Percentiles rank a stretch among this genome's conserved stretches.
Conservation (phyloP, 2,113 vertebrate genomes). For the Ranitomeya variabilis region DNA sequence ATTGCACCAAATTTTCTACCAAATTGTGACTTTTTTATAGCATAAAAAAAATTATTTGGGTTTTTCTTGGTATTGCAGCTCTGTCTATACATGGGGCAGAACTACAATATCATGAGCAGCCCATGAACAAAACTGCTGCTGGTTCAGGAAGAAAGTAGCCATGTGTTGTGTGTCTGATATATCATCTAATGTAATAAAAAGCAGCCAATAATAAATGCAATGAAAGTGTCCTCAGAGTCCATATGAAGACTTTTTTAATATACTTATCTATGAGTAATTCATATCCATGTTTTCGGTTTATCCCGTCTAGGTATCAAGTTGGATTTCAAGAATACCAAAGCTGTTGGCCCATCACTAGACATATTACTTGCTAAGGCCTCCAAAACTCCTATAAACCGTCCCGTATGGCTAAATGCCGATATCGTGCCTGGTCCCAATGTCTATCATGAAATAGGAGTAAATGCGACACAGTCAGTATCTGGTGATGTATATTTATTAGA, state of each 20-base stretch:
- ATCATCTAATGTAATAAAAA: background rate
- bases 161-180: no score
- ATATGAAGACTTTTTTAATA: background rate
- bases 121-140: no score
- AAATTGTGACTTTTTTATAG: no score
- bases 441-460: constrained; percentile 69
- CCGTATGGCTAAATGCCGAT: constrained; percentile 78
- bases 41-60: no score
- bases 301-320: constrained; percentile 74
- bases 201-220: background rate
- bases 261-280: background rate
- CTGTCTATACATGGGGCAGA: no score
- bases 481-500: no score
- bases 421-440: constrained; percentile 78
- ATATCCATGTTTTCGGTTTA: background rate
- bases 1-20: no score
- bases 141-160: no score
- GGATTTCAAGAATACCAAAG: constrained; percentile 76
- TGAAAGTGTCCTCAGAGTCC: background rate
- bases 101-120: no score
- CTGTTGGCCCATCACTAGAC: constrained; percentile 72
- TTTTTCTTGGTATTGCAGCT: no score
- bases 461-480: constrained; percentile 69
- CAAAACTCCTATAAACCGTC: constrained; percentile 65
- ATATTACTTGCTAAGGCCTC: constrained; percentile 65